Evolutionary conservation across 2,113 vertebrate genomes (phyloP).

Genomic region (Serinus canaria): DNA sequence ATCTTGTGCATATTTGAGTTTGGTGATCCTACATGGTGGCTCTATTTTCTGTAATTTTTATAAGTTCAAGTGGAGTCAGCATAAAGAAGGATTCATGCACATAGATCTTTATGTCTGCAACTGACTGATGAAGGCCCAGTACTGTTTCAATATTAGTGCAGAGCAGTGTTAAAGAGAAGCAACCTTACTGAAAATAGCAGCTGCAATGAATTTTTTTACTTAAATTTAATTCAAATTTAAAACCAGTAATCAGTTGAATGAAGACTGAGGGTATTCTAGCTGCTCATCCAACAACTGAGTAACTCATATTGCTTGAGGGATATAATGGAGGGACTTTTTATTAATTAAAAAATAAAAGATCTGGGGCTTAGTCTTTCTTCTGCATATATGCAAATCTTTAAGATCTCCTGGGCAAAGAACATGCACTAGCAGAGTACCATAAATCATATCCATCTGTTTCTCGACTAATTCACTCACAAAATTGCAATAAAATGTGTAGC

Average conservation of each 20-base stretch:
- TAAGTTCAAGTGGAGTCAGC: accelerated
- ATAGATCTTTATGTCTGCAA: background rate
- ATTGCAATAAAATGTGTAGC: background rate
- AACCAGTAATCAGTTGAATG: background rate
- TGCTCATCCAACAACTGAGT: background rate
- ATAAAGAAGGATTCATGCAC: background rate
- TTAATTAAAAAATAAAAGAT: background rate
- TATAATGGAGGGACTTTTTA: background rate
- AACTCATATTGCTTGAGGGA: background rate
- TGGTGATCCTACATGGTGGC: background rate
- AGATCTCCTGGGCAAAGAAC: background rate
- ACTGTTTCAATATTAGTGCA: background rate
- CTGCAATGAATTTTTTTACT: background rate
- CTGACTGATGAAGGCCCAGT: background rate
- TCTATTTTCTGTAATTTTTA: background rate
- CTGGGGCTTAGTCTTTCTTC: background rate
- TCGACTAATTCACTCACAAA: background rate
- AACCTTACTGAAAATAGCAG: background rate
- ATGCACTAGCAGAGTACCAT: background rate
- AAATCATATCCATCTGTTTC: background rate
- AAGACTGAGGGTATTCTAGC: background rate
- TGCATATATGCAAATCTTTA: background rate
- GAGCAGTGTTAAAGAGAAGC: background rate
- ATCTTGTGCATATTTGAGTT: background rate
- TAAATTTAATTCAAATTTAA: background rate